Base-by-base conservation (phyloP, 37 sponge, comb jelly and placozoan genomes). In the Dysidea cf. avara region DNA sequence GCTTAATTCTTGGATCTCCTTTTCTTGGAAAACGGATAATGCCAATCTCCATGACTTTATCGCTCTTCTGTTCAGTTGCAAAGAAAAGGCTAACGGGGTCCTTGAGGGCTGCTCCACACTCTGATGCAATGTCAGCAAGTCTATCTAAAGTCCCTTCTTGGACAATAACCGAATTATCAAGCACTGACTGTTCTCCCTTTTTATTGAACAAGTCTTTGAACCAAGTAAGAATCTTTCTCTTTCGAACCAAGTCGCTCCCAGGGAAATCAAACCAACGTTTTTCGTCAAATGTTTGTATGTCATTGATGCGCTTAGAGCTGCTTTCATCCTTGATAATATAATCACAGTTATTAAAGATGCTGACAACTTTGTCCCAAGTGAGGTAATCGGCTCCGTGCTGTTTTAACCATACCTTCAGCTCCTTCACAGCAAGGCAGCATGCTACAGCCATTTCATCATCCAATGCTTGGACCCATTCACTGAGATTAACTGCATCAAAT, bases 61-160 rank as follows among this genome's bases (percentile, higher is more conserved):
- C 22, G 22, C 62, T 61, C 28, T 61, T 61, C 32, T 61, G 62
- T 61, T 61, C 32, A 34, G 62, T 61, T 31, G 62, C 62, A 9
- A 18, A 31, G 32, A 61, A 24, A 3, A 29, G 62, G 31, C 34
- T 61, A 2, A 34, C 62, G 2, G 28, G 62, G 28, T 61, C 62
- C 62, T 61, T 61, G 62, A 61, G 17, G 28, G 62, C 62, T 33
- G 62, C 62, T 29, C 62, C 62, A 61, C 62, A 61, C 62, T 61
- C 62, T 20, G 62, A 61, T 5, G 62, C 62, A 29, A 61, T 61
- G 31, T 29, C 32, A 2, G 62, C 62, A 61, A 61, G 62, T 20
- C 32, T 31, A 29, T 61, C 62, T 5, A 61, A 34, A 25, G 28
- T 61, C 34, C 62, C 7, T 24, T 61, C 32, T 61, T 61, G 31